These are phyloP conservation scores for Gavia stellata DNA, from an alignment of 2,113 vertebrate genomes.

Conservation along the genomic window DNA sequence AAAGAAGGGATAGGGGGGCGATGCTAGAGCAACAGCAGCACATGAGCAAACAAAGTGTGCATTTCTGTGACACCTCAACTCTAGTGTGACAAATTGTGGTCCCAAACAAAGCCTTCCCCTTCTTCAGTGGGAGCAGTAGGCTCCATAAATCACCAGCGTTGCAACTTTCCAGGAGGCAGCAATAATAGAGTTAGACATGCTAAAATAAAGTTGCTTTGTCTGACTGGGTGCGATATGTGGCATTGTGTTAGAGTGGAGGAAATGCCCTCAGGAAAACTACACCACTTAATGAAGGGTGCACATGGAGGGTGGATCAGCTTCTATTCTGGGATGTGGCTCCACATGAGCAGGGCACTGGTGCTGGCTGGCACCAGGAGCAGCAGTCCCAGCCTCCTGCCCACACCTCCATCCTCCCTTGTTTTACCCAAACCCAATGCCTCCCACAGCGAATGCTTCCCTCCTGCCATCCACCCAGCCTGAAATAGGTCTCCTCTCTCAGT, in stretches of 20 bases:
- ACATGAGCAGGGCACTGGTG: neutral
- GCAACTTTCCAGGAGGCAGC: neutral
- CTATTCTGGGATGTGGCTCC: neutral
- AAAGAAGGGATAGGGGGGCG: neutral
- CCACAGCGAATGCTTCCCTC: neutral
- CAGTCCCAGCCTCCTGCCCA: neutral
- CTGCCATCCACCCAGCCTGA: neutral
- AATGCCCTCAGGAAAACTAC: fast-evolving
- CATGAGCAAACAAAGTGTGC: neutral
- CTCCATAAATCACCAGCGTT: neutral
- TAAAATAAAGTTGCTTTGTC: neutral
- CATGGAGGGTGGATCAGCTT: neutral
- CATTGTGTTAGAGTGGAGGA: fast-evolving
- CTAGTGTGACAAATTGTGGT: neutral
- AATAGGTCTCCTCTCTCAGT: neutral
- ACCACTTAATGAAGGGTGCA: fast-evolving
- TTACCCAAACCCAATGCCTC: neutral
- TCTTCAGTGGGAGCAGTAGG: neutral
- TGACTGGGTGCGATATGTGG: fast-evolving
- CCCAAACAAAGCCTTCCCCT: neutral
- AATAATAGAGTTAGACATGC: fast-evolving
- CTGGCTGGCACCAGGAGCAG: neutral
- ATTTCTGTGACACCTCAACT: neutral
- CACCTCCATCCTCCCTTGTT: neutral
- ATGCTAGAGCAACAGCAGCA: neutral